Percentiles rank a stretch among this genome's conserved stretches.
These are phyloP conservation scores for Sandelia bainsii DNA, from an alignment of 2,797 vertebrate species.

Conservation along the genomic window DNA sequence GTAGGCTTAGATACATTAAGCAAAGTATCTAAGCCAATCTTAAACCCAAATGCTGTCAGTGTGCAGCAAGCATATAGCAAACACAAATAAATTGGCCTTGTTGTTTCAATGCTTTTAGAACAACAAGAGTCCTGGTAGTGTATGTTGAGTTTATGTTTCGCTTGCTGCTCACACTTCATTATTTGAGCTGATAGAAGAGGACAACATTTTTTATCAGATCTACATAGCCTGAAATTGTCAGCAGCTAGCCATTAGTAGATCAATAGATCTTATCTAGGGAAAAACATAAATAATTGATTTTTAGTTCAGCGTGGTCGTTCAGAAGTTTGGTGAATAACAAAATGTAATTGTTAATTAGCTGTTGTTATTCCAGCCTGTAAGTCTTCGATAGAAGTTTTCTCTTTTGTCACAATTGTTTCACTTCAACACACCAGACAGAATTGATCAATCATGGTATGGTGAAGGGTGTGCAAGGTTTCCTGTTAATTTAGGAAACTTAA, in stretches of 20 bases:
- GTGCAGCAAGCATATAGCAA: no score
- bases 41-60: no score
- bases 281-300: slow-evolving; percentile 43
- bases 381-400: slow-evolving; percentile 29
- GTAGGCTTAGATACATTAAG: no score
- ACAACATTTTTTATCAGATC: slow-evolving; percentile 38
- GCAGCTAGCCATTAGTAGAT: slow-evolving; percentile 42
- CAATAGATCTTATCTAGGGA: slow-evolving; percentile 21
- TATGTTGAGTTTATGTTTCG: no score
- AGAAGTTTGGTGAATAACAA: slow-evolving; percentile 18
- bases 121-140: no score
- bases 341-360: slow-evolving; percentile 38
- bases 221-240: slow-evolving; percentile 21
- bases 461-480: slow-evolving; percentile 23
- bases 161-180: not conserved
- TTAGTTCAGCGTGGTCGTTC: slow-evolving; percentile 18
- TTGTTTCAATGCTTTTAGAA: no score
- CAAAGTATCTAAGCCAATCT: no score
- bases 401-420: slow-evolving; percentile 2
- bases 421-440: slow-evolving; percentile 1
- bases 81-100: no score
- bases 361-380: slow-evolving; percentile 33
- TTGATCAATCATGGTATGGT: slow-evolving; percentile 7
- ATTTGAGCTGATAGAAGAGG: slow-evolving; percentile 2
- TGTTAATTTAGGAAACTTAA: not conserved